Percentiles rank a stretch among this genome's conserved stretches.
These are phyloP conservation scores for Trisateles emortualis DNA, from an alignment of 2,888 invertebrate genomes.

Conservation along the genomic window DNA sequence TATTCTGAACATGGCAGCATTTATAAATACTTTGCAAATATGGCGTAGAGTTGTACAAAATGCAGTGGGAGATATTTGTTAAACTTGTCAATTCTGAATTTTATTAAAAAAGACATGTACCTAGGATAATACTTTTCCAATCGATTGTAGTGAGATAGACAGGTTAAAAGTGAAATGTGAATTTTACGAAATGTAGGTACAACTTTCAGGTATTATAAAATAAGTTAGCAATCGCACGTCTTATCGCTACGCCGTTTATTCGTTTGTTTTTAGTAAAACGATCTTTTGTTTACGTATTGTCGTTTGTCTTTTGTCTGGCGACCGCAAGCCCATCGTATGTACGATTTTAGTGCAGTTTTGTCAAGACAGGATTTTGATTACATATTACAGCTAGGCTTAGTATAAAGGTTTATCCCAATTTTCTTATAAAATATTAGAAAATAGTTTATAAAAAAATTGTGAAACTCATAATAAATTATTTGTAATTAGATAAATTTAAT, in stretches of 20 bases:
- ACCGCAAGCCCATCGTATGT: constrained; percentile 31
- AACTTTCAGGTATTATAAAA: constrained; percentile 51
- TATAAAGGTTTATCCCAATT: constrained; percentile 12
- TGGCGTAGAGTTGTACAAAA: constrained; percentile 82
- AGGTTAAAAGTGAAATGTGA: constrained; percentile 77
- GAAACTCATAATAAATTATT: not conserved
- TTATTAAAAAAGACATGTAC: constrained; percentile 73
- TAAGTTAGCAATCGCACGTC: constrained; percentile 59
- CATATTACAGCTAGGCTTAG: constrained; percentile 25
- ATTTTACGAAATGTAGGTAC: constrained; percentile 81
- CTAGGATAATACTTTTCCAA: constrained; percentile 61
- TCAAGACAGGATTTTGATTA: constrained; percentile 60
- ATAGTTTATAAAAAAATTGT: not conserved
- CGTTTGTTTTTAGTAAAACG: constrained; percentile 60
- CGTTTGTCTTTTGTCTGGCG: constrained; percentile 36
- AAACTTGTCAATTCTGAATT: constrained; percentile 76
- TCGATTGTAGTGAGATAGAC: constrained; percentile 61
- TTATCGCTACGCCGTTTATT: constrained; percentile 54
- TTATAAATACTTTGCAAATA: constrained; percentile 69
- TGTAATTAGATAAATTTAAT: not conserved
- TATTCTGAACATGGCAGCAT: constrained; percentile 55
- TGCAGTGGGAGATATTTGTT: constrained; percentile 78
- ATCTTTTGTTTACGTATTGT: constrained; percentile 59
- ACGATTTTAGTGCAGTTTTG: constrained; percentile 56
- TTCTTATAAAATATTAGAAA: no score